These are phyloP conservation scores for Standfussiana lucernea DNA, from an alignment of 2,888 invertebrate genomes.

Conservation along the genomic window DNA sequence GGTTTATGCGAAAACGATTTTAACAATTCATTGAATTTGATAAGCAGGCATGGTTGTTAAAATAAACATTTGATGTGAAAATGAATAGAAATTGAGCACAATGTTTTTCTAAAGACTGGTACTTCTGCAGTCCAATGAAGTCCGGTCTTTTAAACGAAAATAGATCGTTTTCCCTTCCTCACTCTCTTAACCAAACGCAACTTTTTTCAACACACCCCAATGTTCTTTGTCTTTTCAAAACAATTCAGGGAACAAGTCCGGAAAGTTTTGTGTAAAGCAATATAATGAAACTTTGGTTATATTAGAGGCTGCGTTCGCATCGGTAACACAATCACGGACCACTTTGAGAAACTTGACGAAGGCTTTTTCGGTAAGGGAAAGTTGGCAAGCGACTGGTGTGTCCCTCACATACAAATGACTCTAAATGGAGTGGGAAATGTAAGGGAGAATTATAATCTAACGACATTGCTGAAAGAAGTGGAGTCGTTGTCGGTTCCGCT, in stretches of 20 bases:
- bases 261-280: conserved; percentile 63
- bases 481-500: conserved; percentile 41
- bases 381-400: conserved; percentile 79
- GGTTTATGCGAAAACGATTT: conserved; percentile 32
- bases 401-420: conserved; percentile 86
- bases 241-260: conserved; percentile 49
- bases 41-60: too few relatives aligned
- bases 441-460: conserved; percentile 76
- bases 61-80: too few relatives aligned
- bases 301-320: conserved; percentile 75
- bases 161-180: background rate
- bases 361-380: conserved; percentile 87
- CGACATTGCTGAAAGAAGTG: conserved; percentile 63
- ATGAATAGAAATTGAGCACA: too few relatives aligned
- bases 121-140: background rate
- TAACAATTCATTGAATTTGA: conserved; percentile 12
- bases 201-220: conserved; percentile 42
- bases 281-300: conserved; percentile 71
- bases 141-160: conserved; percentile 11
- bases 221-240: conserved; percentile 61
- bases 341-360: conserved; percentile 88
- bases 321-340: conserved; percentile 86
- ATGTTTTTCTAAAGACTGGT: background rate
- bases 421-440: conserved; percentile 77
- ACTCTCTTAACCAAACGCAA: conserved; percentile 34